These are phyloP conservation scores for Hemithea aestivaria DNA, from an alignment of 2,888 invertebrate species.

Conservation along the genomic window DNA sequence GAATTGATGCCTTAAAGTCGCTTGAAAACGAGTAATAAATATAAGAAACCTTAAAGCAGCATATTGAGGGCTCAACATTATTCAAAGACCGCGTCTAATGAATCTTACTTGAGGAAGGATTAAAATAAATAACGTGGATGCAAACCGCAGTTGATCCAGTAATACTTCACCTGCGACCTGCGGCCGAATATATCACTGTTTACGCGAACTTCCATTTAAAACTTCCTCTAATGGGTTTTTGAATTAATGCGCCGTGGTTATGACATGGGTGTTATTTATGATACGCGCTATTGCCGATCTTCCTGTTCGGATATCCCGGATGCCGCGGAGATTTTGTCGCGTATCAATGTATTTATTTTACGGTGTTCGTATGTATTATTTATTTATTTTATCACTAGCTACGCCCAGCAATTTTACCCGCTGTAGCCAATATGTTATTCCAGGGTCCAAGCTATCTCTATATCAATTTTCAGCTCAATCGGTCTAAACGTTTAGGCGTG, in stretches of 20 bases:
- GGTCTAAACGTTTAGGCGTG: too few species aligned
- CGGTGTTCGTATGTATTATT: too few species aligned
- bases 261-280: constrained; percentile 55
- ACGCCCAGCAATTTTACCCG: too few species aligned
- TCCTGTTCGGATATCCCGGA: constrained; percentile 25
- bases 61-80: too few species aligned
- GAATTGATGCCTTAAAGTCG: too few species aligned
- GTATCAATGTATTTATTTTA: constrained; percentile 27
- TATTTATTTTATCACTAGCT: too few species aligned
- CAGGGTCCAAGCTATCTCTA: constrained; percentile 16
- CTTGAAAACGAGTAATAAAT: too few species aligned
- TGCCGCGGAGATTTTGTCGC: constrained; percentile 20
- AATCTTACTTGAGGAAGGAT: constrained; percentile 35
- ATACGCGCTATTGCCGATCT: constrained; percentile 37
- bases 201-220: constrained; percentile 57
- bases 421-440: too few species aligned
- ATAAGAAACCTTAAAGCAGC: too few species aligned
- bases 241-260: constrained; percentile 58
- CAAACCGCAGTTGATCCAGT: constrained; percentile 25
- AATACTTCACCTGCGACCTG: constrained; percentile 44
- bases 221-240: constrained; percentile 61
- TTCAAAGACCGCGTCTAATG: constrained; percentile 25
- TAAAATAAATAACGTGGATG: constrained; percentile 38
- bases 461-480: too few species aligned
- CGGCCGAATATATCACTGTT: constrained; percentile 49